Conservation (phyloP, 2,113 vertebrate genomes). For the Forbesichthys papilliferus region DNA sequence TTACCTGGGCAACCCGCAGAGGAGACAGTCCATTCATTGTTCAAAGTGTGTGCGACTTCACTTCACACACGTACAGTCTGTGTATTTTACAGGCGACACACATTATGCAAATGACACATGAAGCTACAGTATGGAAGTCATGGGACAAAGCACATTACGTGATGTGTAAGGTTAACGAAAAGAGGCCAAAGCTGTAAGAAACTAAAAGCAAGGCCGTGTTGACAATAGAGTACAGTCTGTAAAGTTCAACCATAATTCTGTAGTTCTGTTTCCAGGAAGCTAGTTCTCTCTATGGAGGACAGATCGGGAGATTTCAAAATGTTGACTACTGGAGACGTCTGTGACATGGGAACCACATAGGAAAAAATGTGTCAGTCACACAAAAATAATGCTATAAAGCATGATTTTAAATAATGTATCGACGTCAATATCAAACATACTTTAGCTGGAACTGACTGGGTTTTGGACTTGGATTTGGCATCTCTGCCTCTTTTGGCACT, state of each 20-base stretch:
- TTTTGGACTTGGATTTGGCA: background rate
- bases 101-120: too few species aligned
- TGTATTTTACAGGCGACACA: too few species aligned
- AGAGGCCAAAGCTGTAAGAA: background rate
- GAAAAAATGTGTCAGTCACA: background rate
- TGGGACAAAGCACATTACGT: background rate
- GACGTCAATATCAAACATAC: too few species aligned
- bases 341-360: background rate
- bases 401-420: background rate
- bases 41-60: too few species aligned
- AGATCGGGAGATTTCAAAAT: constrained; percentile 17
- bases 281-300: constrained; percentile 40
- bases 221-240: background rate
- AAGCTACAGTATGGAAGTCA: background rate
- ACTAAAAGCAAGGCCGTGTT: background rate
- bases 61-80: too few species aligned
- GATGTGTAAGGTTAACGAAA: background rate
- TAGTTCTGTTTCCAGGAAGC: constrained; percentile 53
- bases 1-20: constrained; percentile 39
- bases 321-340: constrained; percentile 12
- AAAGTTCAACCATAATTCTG: constrained; percentile 19
- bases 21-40: background rate
- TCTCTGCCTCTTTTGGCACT: constrained; percentile 29
- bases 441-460: too few species aligned
- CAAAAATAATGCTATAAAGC: background rate